Evolutionary conservation across 2,797 vertebrate genomes (phyloP).

Genomic region (Helicolenus hilgendorfi): DNA sequence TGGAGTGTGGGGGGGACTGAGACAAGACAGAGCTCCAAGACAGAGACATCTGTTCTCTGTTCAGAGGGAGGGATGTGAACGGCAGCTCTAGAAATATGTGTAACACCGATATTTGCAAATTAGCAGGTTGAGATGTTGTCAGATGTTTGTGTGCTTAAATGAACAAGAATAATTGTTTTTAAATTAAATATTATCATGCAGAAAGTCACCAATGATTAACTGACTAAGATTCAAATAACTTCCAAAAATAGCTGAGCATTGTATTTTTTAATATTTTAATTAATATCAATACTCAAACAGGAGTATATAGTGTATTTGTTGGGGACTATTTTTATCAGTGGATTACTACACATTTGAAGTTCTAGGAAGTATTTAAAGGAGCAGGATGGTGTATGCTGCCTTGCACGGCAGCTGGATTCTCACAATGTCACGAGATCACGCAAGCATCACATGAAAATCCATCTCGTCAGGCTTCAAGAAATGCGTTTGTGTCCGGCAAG

Average conservation of each 20-base stretch:
- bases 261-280: neutral
- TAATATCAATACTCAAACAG: neutral
- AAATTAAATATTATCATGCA: neutral
- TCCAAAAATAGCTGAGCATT: neutral
- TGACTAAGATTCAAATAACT: neutral
- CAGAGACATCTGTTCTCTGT: slow-evolving; percentile 61
- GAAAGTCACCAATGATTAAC: neutral
- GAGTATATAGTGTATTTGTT: neutral
- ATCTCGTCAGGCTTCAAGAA: neutral
- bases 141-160: slow-evolving; percentile 31
- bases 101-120: slow-evolving; percentile 34
- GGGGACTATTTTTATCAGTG: neutral
- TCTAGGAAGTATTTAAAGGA: neutral
- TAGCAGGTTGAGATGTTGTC: slow-evolving; percentile 11
- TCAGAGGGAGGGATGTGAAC: slow-evolving; percentile 24
- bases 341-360: neutral
- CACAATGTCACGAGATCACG: neutral
- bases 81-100: slow-evolving; percentile 2
- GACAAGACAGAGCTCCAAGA: slow-evolving; percentile 26
- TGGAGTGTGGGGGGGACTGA: slow-evolving; percentile 27
- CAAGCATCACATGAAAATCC: neutral
- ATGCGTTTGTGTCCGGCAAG: neutral
- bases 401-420: neutral
- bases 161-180: neutral
- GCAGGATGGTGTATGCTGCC: neutral